Evolutionary conservation across 2,888 invertebrate genomes (phyloP).

Genomic region (Atethmia centrago): DNA sequence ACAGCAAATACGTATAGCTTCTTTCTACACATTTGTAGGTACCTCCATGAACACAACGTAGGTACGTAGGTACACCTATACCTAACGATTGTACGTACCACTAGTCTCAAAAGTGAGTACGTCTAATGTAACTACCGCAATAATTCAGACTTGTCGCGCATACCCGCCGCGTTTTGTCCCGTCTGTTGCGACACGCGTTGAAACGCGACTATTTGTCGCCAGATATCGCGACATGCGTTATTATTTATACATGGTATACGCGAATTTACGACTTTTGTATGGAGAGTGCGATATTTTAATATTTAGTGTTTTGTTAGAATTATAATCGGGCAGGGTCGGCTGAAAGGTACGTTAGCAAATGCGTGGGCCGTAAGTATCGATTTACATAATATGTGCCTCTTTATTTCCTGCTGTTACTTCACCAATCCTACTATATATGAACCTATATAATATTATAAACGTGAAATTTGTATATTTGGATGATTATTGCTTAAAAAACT

Average conservation of each 20-base stretch:
- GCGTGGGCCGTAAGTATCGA: constrained; percentile 12
- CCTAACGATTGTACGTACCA: not conserved
- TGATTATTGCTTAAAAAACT: too few relatives aligned
- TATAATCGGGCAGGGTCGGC: constrained; percentile 27
- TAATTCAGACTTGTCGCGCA: constrained; percentile 63
- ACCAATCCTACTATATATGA: not conserved
- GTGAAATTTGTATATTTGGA: too few relatives aligned
- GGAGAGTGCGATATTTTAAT: constrained; percentile 53
- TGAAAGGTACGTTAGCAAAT: not conserved
- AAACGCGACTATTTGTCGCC: constrained; percentile 82
- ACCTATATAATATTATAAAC: too few relatives aligned
- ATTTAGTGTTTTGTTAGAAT: constrained; percentile 56
- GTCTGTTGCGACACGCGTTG: constrained; percentile 67
- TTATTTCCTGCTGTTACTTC: constrained; percentile 12
- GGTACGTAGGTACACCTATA: not conserved
- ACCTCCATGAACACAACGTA: not conserved
- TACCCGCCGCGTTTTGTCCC: constrained; percentile 68
- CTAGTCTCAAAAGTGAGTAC: constrained; percentile 40
- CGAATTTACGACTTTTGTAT: constrained; percentile 59
- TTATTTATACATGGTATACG: constrained; percentile 67
- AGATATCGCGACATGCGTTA: constrained; percentile 72
- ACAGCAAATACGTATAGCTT: not conserved
- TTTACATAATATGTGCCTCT: constrained; percentile 2
- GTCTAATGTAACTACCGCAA: constrained; percentile 56
- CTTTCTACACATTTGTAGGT: not conserved